A percentile compares a stretch with the other conserved stretches of the same genome.
phyloP scores from a whole-genome alignment of 2,113 vertebrate species.

The Chamaea fasciata region DNA sequence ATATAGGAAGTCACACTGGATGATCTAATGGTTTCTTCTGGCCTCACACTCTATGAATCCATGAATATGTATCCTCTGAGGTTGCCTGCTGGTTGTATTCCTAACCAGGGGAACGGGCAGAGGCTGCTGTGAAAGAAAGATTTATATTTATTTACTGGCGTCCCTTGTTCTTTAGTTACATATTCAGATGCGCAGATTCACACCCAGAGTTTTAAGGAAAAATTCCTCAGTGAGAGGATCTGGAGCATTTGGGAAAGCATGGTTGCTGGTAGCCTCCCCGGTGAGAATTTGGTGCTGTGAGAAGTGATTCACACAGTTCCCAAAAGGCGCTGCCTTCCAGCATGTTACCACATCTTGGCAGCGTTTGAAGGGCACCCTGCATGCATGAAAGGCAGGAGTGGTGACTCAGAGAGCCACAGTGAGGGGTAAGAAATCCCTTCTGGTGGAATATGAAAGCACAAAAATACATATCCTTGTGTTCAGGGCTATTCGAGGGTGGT shows the following conservation, averaged over 20 bases:
- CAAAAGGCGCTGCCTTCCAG: neutral
- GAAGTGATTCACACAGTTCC: neutral
- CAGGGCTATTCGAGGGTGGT: neutral
- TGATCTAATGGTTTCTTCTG: constrained; percentile 61
- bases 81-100: constrained; percentile 13
- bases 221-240: neutral
- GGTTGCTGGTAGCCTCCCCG: neutral
- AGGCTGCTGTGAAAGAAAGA: neutral
- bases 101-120: neutral
- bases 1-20: constrained; percentile 45
- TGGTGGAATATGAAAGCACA: neutral
- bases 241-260: neutral
- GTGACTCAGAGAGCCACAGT: neutral
- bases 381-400: neutral
- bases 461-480: neutral
- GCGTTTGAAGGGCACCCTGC: neutral
- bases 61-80: constrained; percentile 46
- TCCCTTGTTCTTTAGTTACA: neutral
- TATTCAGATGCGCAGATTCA: neutral
- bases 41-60: constrained; percentile 37
- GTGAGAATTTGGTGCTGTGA: neutral
- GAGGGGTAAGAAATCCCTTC: neutral
- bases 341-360: neutral
- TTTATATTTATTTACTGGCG: neutral
- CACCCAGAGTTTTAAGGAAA: neutral